Conservation (phyloP, 2,113 vertebrate species). For the Cyprinodon brontotheroides region DNA sequence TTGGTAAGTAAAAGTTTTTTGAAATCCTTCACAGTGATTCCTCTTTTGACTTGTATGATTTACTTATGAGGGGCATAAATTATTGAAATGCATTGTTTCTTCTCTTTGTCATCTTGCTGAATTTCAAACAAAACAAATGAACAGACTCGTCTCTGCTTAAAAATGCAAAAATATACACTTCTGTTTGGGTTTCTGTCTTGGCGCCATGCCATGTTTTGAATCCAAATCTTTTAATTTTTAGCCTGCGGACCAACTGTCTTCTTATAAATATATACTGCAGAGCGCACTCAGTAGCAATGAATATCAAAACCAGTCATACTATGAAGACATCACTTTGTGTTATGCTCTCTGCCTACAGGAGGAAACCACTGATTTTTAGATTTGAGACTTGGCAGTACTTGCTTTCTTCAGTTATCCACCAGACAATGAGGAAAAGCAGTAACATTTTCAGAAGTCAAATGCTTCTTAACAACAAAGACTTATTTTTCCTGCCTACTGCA, state of each 20-base stretch:
- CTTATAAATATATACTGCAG: neutral
- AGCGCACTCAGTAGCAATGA: neutral
- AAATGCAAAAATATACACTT: neutral
- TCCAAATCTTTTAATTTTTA: neutral
- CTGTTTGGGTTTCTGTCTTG: neutral
- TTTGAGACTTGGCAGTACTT: neutral
- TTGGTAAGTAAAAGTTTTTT: neutral
- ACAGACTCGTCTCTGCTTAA: neutral
- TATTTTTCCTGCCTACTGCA: conserved; percentile 34
- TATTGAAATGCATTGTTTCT: neutral
- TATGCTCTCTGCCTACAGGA: too few relatives aligned
- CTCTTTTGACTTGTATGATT: neutral
- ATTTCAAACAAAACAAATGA: neutral
- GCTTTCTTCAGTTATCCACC: neutral
- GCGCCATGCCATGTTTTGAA: too few relatives aligned
- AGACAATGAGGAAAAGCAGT: neutral
- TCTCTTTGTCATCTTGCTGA: neutral
- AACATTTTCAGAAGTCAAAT: neutral
- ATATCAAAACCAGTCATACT: neutral
- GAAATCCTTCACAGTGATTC: neutral
- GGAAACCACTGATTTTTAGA: neutral
- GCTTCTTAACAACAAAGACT: neutral
- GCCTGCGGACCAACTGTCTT: neutral
- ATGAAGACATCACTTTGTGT: neutral
- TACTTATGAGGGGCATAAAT: neutral